Evolutionary conservation across 2,113 vertebrate genomes (phyloP).

Genomic region (Neopipo cinnamomea): DNA sequence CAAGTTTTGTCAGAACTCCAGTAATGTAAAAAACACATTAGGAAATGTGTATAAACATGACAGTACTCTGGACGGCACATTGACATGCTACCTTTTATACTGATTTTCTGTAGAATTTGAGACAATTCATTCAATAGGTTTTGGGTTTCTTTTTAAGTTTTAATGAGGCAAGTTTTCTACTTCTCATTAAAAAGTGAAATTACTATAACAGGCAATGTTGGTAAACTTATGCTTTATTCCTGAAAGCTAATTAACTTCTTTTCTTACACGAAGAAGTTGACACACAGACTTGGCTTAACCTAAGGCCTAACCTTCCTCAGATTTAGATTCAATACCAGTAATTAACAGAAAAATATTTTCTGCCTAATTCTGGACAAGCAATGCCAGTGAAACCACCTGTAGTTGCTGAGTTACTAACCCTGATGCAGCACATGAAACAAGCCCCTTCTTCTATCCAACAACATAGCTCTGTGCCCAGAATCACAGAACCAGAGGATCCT

Average conservation of each 20-base stretch:
- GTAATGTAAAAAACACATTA: background rate
- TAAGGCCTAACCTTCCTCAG: background rate
- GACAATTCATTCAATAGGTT: background rate
- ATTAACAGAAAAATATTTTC: background rate
- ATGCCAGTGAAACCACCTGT: background rate
- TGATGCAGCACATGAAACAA: background rate
- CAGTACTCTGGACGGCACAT: background rate
- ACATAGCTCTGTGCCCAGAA: background rate
- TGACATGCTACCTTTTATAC: background rate
- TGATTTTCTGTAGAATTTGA: background rate
- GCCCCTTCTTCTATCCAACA: background rate
- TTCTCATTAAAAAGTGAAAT: background rate
- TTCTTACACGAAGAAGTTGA: background rate
- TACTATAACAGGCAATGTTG: background rate
- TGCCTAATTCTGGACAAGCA: background rate
- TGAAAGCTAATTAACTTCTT: background rate
- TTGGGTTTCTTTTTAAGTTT: background rate
- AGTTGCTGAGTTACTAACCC: background rate
- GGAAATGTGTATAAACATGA: background rate
- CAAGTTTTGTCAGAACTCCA: background rate
- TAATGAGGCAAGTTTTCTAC: background rate
- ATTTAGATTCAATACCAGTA: background rate
- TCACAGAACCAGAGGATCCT: background rate
- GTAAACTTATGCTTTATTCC: background rate
- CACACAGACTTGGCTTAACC: background rate